These are phyloP conservation scores for Hydrotaea diabolus DNA, from an alignment of 2,888 invertebrate genomes.

Conservation along the genomic window DNA sequence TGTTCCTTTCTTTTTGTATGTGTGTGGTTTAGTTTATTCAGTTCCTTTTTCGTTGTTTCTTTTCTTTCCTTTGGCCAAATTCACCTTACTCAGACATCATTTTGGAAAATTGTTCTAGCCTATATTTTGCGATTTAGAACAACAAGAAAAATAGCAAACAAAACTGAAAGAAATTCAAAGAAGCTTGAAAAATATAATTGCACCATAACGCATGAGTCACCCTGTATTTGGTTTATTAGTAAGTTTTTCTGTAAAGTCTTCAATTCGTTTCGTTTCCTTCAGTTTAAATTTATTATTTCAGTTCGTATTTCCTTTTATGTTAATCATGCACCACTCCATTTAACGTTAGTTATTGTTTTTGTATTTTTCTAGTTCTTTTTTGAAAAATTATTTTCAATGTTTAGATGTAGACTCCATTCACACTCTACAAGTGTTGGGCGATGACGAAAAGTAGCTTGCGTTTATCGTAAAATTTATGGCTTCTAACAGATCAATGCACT, in stretches of 20 bases:
- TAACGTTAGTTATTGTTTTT: slow-evolving; percentile 13
- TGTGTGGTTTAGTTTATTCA: background rate
- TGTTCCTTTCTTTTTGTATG: background rate
- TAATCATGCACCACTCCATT: slow-evolving; percentile 65
- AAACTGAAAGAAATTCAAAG: slow-evolving; percentile 61
- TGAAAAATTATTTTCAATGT: slow-evolving; percentile 14
- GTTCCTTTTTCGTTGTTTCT: background rate
- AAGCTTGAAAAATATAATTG: slow-evolving; percentile 81
- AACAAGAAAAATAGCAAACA: slow-evolving; percentile 48
- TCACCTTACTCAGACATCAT: background rate
- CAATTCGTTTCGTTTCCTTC: background rate
- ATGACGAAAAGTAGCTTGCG: background rate
- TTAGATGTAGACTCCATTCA: slow-evolving; percentile 34
- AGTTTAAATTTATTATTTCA: background rate
- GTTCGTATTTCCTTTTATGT: background rate
- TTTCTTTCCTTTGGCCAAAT: slow-evolving; percentile 9
- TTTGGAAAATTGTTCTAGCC: background rate
- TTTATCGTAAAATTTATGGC: too few species aligned
- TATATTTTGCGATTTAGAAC: background rate
- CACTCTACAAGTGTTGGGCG: slow-evolving; percentile 17
- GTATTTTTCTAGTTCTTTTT: background rate
- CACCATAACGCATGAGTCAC: slow-evolving; percentile 81
- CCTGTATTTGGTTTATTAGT: slow-evolving; percentile 67
- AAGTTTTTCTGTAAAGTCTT: too few species aligned
- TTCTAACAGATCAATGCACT: too few species aligned